Base-by-base conservation (phyloP, 2,888 invertebrate species). In the Harpalus rufipes region DNA sequence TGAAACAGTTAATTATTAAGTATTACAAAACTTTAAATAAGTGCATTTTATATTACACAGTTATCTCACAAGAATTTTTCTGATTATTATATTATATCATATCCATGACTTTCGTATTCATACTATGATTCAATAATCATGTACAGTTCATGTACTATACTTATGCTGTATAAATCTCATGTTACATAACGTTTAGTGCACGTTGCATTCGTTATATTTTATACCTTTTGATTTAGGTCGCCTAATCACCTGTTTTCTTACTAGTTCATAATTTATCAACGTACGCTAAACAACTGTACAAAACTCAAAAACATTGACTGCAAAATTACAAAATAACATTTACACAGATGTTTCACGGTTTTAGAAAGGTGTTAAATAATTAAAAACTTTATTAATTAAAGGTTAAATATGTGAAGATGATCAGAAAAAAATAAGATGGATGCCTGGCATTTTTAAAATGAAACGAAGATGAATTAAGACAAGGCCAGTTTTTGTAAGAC, bases 171-270 rank as follows among this genome's bases (percentile, higher is more conserved):
- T 51, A 6, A 51, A 51, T 51, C 44, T 51, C 44, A 12, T 4
- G 12, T 51, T 51, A 51, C 44, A 51, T 51, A 51, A 51, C 44
- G 44, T 51, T 51, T 51, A 51, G 12, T 51, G 44, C 44, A 51
- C 10, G 10, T 51, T 51, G 44, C 44, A 51, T 51, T 12, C 12
- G 44, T 51, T 51, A 10, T 51, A n/a, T n/a, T n/a, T n/a, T n/a
- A 51, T 51, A 3, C 44, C 44, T 8, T 8, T 63, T 63, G 63
- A 63, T 63, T 63, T 21, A 63, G 63, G 63, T 63, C 63, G 63
- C 21, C 10, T 63, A 63, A 63, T 63, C 63, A 63, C 63, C 63
- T 63, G 63, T 25, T 63, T 25, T 7, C 18, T 12, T 21, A 59
- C 63, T 21, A 21, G 25, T 21, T 63, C 18, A 63, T 63, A 63